A percentile compares a stretch with the other conserved stretches of the same genome.
These are phyloP conservation scores for Pithys albifrons DNA, from an alignment of 2,113 vertebrate genomes.

Conservation along the genomic window DNA sequence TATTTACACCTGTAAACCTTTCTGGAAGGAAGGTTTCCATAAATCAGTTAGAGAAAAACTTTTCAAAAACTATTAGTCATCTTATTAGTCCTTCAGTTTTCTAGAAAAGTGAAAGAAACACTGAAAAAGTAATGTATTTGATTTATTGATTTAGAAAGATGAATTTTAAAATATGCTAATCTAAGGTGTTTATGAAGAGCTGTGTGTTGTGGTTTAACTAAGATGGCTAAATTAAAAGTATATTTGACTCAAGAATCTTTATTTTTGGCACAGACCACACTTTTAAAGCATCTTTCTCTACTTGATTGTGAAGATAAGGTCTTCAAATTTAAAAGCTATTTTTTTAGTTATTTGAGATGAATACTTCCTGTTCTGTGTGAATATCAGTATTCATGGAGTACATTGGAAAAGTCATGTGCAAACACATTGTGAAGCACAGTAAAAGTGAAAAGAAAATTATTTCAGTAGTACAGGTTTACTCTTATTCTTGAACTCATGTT, in stretches of 20 bases:
- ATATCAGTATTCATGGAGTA: background rate
- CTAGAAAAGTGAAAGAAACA: background rate
- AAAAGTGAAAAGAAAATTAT: background rate
- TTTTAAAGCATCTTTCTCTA: background rate
- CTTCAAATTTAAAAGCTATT: background rate
- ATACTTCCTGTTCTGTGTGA: background rate
- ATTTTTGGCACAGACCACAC: background rate
- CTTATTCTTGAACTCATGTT: background rate
- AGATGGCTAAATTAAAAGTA: background rate
- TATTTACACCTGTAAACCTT: background rate
- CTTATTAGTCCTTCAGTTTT: background rate
- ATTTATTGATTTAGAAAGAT: background rate
- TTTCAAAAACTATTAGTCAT: background rate
- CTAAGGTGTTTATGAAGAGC: accelerated
- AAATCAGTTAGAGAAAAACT: background rate
- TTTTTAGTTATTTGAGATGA: background rate
- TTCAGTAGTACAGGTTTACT: background rate
- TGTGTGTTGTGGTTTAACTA: background rate
- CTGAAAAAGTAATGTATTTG: background rate
- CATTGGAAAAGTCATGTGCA: background rate
- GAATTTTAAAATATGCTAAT: accelerated
- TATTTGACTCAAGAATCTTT: background rate
- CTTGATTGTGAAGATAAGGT: background rate
- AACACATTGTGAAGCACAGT: background rate
- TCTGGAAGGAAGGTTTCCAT: background rate